Conservation (phyloP, 64 coral and sea anemone species). For the Stichodactyla helianthus region DNA sequence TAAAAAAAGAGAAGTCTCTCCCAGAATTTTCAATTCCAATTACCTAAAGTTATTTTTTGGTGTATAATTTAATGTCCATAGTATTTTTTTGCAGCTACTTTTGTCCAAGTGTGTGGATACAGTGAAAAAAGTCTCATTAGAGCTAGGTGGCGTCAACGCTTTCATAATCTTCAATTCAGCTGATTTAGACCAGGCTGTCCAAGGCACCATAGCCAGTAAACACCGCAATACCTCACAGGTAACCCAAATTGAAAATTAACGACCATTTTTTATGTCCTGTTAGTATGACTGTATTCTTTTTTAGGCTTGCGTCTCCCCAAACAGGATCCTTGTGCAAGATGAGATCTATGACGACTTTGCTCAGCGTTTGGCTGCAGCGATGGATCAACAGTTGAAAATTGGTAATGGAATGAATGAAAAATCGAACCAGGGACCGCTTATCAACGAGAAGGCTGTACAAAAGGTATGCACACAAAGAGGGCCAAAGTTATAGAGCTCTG, state of each 20-base stretch:
- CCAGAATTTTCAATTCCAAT: too few species aligned
- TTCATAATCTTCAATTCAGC: slow-evolving; percentile 96
- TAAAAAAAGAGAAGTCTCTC: too few species aligned
- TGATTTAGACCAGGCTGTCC: slow-evolving; percentile 58
- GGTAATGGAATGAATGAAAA: slow-evolving; percentile 69
- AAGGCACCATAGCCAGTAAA: slow-evolving; percentile 64
- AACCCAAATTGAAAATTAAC: neutral
- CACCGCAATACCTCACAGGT: slow-evolving; percentile 94
- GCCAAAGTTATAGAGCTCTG: too few species aligned
- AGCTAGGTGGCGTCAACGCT: slow-evolving; percentile 85
- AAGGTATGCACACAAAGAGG: slow-evolving; percentile 47
- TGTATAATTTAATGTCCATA: neutral
- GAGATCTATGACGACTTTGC: slow-evolving; percentile 92
- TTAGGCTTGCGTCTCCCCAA: slow-evolving; percentile 90
- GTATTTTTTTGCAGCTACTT: slow-evolving; percentile 39
- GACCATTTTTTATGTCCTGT: too few species aligned
- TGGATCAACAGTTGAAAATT: slow-evolving; percentile 69
- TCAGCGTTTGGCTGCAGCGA: slow-evolving; percentile 61
- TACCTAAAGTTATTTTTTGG: neutral
- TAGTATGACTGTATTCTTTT: neutral
- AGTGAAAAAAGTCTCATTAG: slow-evolving; percentile 87
- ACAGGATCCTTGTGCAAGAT: slow-evolving; percentile 90
- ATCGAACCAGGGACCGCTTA: slow-evolving; percentile 77
- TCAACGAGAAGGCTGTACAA: slow-evolving; percentile 76
- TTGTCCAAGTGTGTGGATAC: slow-evolving; percentile 92